These are phyloP conservation scores for Plectropomus leopardus DNA, from an alignment of 2,113 vertebrate species.

Conservation along the genomic window DNA sequence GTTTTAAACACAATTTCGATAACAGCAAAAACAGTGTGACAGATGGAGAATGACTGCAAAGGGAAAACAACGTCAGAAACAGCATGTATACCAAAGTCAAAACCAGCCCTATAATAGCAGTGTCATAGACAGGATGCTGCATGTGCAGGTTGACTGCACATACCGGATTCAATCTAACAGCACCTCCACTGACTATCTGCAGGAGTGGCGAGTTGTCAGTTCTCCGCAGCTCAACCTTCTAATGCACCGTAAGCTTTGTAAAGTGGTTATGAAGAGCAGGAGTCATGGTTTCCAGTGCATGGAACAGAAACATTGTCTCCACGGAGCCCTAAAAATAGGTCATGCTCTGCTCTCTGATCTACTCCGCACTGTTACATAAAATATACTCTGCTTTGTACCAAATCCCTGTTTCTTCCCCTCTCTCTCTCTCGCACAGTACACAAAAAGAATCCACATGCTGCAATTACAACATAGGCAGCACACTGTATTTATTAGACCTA, in stretches of 20 bases:
- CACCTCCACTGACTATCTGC: constrained; percentile 19
- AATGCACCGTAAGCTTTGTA: constrained; percentile 51
- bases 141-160: constrained; percentile 10
- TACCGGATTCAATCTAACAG: constrained; percentile 3
- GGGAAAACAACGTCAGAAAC: neutral
- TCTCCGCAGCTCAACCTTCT: constrained; percentile 23
- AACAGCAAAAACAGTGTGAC: neutral
- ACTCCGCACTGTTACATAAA: constrained; percentile 78
- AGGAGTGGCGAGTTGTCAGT: constrained; percentile 29
- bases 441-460: constrained; percentile 32
- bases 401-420: constrained; percentile 56
- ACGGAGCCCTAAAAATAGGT: constrained; percentile 80
- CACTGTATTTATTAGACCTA: neutral
- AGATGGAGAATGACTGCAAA: too few relatives aligned
- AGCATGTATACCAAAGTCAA: neutral
- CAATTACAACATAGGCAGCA: neutral
- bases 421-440: constrained; percentile 42
- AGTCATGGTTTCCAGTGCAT: constrained; percentile 74
- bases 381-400: constrained; percentile 68
- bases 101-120: neutral
- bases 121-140: neutral
- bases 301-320: constrained; percentile 77
- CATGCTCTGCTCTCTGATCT: constrained; percentile 80
- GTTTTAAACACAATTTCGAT: neutral
- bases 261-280: constrained; percentile 66